Percentiles rank a stretch among this genome's conserved stretches.
phyloP scores from a whole-genome alignment of 2,113 vertebrate species.

The Panurus biarmicus region DNA sequence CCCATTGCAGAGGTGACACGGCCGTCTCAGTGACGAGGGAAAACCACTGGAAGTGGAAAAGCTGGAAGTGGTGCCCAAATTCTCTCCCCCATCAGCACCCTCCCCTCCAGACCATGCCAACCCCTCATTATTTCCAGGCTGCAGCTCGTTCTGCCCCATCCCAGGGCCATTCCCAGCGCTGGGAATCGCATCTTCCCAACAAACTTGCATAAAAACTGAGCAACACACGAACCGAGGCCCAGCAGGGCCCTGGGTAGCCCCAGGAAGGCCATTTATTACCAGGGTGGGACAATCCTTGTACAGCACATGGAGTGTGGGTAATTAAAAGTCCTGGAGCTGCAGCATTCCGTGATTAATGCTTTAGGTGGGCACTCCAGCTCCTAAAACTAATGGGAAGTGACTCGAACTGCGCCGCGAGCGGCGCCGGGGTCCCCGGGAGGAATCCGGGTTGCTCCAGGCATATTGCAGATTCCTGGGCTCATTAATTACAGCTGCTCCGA shows the following conservation, averaged over 20 bases:
- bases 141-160: accelerated
- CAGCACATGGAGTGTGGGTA: neutral
- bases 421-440: conserved; percentile 62
- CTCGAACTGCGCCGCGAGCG: conserved; percentile 4
- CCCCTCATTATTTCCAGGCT: neutral
- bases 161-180: accelerated
- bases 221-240: accelerated
- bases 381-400: conserved; percentile 68
- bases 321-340: conserved; percentile 57
- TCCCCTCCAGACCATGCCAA: accelerated
- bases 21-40: neutral
- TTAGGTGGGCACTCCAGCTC: conserved; percentile 49
- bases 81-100: neutral
- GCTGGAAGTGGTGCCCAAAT: neutral
- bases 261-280: conserved; percentile 28
- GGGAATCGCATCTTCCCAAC: neutral
- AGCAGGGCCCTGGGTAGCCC: neutral
- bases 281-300: neutral
- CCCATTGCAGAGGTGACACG: accelerated
- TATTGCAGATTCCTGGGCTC: conserved; percentile 65
- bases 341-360: conserved; percentile 67
- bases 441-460: conserved; percentile 66
- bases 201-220: neutral
- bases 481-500: conserved; percentile 76
- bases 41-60: neutral